These are phyloP conservation scores for Xestia sexstrigata DNA, from an alignment of 2,888 invertebrate species.

Conservation along the genomic window DNA sequence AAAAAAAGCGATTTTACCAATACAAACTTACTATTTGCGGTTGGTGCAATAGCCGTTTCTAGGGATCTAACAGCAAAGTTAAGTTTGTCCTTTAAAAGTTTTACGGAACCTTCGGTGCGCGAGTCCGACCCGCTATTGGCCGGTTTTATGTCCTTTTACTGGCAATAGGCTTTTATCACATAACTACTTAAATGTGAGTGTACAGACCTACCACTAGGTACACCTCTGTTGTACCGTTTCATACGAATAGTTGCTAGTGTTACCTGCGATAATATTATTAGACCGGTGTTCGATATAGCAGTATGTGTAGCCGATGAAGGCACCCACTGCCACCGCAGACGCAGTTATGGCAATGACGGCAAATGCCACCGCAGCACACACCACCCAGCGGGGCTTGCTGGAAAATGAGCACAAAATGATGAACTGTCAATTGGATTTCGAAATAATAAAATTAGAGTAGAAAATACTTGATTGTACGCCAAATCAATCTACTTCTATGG, in stretches of 20 bases:
- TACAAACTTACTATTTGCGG: too few species aligned
- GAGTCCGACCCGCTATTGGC: too few species aligned
- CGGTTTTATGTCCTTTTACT: too few species aligned
- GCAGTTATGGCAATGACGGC: constrained; percentile 76
- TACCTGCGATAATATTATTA: constrained; percentile 35
- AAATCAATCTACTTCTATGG: not conserved
- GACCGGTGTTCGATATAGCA: constrained; percentile 81
- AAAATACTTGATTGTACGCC: not conserved
- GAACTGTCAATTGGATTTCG: not conserved
- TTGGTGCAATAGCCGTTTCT: too few species aligned
- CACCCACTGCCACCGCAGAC: constrained; percentile 78
- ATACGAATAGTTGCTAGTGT: not conserved
- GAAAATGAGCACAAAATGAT: constrained; percentile 7
- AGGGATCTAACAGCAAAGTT: too few species aligned
- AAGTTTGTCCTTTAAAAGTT: too few species aligned
- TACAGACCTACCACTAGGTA: not conserved
- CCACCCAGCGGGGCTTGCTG: constrained; percentile 79
- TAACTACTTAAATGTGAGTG: not conserved
- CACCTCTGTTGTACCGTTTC: not conserved
- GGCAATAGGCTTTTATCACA: not conserved
- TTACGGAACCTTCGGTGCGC: too few species aligned
- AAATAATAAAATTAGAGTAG: not conserved
- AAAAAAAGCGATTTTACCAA: too few species aligned
- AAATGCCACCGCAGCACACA: constrained; percentile 72
- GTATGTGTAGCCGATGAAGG: constrained; percentile 83